Evolutionary conservation across 2,797 vertebrate genomes (phyloP), one percentile per base, ranked within the genome.

Genomic region (Enteromius fasciolatus): DNA sequence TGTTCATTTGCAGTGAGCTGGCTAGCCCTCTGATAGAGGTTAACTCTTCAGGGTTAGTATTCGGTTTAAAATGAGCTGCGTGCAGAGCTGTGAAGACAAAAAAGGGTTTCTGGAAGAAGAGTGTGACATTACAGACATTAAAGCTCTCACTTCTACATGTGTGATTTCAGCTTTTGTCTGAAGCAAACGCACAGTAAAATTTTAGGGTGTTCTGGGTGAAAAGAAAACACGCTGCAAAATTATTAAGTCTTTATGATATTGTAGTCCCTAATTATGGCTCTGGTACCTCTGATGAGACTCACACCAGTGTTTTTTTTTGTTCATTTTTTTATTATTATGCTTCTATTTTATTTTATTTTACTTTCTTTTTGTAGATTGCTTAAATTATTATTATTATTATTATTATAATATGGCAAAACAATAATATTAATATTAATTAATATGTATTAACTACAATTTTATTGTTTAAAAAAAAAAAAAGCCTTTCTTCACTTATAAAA

Each of bases 21-120:
- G 70, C 72, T 87, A 78, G 39, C 28, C 89, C 84, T 85, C 83
- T 83, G 82, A 83, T 59, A 80, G 83, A 85, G 84, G 80, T 75
- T 81, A 70, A 70, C 78, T 52, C 64, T 80, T 75, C 50, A 67
- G 28, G 57, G 79, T 66, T 64, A 68, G 46, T 20, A 46, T 69
- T 78, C 59, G 48, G 39, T 77, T 74, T 81, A 17, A 81, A 72
- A 18, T 33, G 28, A 81, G 39, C 39, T 52, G 82, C 33, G 18
- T 10, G 52, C 7, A 66, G 54, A 54, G 57, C 33, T 25, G 31
- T 33, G 7, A 44, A 54, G 1, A 78, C 0, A 8, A 0, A 8
- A 61, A 54, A 0, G 1, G 33, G n/a, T 23, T n/a, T 54, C 46
- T 74, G 46, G 17, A 39, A 63, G 36, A 73, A 20, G 36, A 33